Evolutionary conservation across 2,888 invertebrate species (phyloP).

Genomic region (Tiliacea citrago): DNA sequence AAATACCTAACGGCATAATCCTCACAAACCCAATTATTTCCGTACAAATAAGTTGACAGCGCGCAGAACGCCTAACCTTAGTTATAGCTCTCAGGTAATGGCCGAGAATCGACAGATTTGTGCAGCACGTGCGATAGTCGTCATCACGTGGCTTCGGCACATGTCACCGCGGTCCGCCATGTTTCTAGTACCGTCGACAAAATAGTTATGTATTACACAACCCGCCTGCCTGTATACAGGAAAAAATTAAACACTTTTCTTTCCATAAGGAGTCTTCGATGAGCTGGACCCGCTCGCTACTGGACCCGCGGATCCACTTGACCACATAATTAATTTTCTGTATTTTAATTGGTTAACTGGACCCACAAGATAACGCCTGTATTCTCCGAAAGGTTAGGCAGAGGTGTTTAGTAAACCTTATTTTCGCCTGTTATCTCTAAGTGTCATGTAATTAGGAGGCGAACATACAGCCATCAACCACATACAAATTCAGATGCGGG

Average conservation of each 20-base stretch:
- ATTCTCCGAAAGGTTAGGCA: not conserved
- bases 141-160: conserved; percentile 73
- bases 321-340: too few relatives aligned
- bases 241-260: conserved; percentile 2
- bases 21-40: conserved; percentile 5
- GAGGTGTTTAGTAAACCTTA: not conserved
- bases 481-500: not conserved
- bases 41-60: conserved; percentile 39
- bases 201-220: conserved; percentile 13
- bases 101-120: conserved; percentile 70
- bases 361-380: too few relatives aligned
- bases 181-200: conserved; percentile 61
- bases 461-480: not conserved
- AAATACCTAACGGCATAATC: conserved; percentile 5
- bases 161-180: conserved; percentile 69
- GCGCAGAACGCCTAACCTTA: conserved; percentile 41
- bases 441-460: not conserved
- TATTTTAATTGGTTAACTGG: too few relatives aligned
- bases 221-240: not conserved
- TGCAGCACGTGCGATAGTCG: conserved; percentile 68
- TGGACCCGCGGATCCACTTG: too few relatives aligned
- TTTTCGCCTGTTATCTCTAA: too few relatives aligned
- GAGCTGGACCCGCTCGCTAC: too few relatives aligned
- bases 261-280: too few relatives aligned
- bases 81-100: conserved; percentile 60